Base-by-base conservation (phyloP, 2,797 vertebrate genomes). In the Danio tinwini region DNA sequence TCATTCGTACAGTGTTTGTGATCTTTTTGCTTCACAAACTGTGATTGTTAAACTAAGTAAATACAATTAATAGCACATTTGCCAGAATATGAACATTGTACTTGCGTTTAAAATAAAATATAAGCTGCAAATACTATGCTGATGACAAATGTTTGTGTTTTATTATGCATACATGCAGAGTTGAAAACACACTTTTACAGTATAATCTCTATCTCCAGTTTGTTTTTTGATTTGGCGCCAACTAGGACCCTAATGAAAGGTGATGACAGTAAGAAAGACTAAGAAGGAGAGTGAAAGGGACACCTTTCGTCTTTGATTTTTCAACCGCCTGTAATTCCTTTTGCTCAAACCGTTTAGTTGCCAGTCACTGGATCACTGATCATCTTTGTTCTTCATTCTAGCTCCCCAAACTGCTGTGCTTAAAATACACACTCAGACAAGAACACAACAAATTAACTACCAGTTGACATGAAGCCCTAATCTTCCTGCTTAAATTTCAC, bases 261-360 rank as follows among this genome's bases (percentile, higher is more conserved):
- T 1, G 7, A 39, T 17, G 17, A 42, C 47, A 40, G 53, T 61
- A 42, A 47, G 55, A 44, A 53, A 55, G 50, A 29, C 19, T 4
- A 52, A 42, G 7, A 42, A 5, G n/a, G 14, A 17, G 29, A 19
- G 17, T 52, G 10, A 42, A 65, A 76, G 62, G 16, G 42, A 63
- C 17, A 63, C 9, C 17, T 71, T 78, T 29, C 9, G 7, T 55
- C 74, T 72, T 78, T 72, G n/a, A 71, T 17, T 55, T 74, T 21
- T 73, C 37, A 50, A 42, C 6, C 1, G 71, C 82, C 64, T 17
- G n/a, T 80, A 78, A 67, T 84, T 78, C 71, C 76, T 84, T 70
- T 37, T 71, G n/a, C 78, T 82, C 67, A 47, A 59, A 39, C 68
- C 7, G 69, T 77, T 68, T 77, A 56, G 49, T 76, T 76, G 74